Evolutionary conservation across 2,888 invertebrate genomes (phyloP).

Genomic region (Aphidoletes aphidimyza): DNA sequence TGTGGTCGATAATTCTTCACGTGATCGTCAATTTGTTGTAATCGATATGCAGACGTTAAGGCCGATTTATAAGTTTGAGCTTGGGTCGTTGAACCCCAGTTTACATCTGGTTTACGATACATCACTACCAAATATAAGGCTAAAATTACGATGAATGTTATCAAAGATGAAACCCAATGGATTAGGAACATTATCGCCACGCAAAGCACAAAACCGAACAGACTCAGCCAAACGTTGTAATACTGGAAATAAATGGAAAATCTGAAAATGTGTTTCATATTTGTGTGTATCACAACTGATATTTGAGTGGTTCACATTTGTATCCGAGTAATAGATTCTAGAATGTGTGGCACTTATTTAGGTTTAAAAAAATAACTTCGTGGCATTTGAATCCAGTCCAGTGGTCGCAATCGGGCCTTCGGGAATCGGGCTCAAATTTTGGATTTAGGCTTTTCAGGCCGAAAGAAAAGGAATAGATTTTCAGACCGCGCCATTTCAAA

Average conservation of each 20-base stretch:
- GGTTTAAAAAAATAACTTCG: too few relatives aligned
- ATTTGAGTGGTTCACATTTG: too few relatives aligned
- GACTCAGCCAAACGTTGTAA: slow-evolving; percentile 91
- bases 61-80: slow-evolving; percentile 96
- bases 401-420: too few relatives aligned
- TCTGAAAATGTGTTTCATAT: too few relatives aligned
- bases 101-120: slow-evolving; percentile 87
- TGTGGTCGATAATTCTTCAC: slow-evolving; percentile 98
- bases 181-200: slow-evolving; percentile 94
- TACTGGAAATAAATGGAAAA: slow-evolving; percentile 70
- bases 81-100: slow-evolving; percentile 85
- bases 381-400: too few relatives aligned
- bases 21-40: slow-evolving; percentile 90
- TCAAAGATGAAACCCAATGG: slow-evolving; percentile 91
- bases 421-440: too few relatives aligned
- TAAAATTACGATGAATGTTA: slow-evolving; percentile 88
- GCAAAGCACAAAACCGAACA: slow-evolving; percentile 84
- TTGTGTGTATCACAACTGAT: too few relatives aligned
- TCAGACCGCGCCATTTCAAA: too few relatives aligned
- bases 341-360: too few relatives aligned
- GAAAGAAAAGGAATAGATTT: too few relatives aligned
- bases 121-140: slow-evolving; percentile 92
- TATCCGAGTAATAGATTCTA: too few relatives aligned
- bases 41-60: slow-evolving; percentile 81
- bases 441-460: too few relatives aligned